Base-by-base conservation (phyloP, 2,888 invertebrate species). In the Drosophila tanythrix region DNA sequence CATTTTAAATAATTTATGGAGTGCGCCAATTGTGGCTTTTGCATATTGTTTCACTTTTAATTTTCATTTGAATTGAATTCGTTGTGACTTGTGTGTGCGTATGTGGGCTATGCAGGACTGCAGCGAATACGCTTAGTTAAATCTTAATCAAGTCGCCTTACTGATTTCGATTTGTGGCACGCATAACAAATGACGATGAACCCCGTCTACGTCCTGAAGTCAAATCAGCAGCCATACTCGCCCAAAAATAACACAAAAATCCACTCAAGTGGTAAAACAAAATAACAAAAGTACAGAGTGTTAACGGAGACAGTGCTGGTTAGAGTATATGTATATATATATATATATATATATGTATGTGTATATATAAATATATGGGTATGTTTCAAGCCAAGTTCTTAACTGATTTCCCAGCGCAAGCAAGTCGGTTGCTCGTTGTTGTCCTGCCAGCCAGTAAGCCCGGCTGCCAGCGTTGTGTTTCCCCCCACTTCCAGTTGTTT, bases 261-360 rank as follows among this genome's bases (percentile, higher is more conserved):
- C 89, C 89, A 88, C 87, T 88, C 87, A 88, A 88, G 87, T 88
- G 87, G 89, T 88, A 83, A 89, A 86, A 72, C 76, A 84, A 66
- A 79, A 77, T 84, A 70, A 76, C 81, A 70, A 76, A 76, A 78
- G 70, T 75, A 70, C 74, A 76, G 69, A 76, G 79, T 67, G 81
- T 76, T 75, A 84, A 84, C 76, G 81, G 81, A 82, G 70, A 82
- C 74, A 79, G 75, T 50, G 36, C 36, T 38, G 64, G 65, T 64
- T 67, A 35, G 67, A 66, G 55, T 74, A 61, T 66, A 50, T 70
- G 40, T 46, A 31, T 60, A 55, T 36, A 50, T 70, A 40, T 46
- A 31, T 60, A 55, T 36, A 25, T 51, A 31, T 25, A 15, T 48
- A 21, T 36, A 18, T 65, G 55, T 62, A 65, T 70, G 29, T 68